Base-by-base conservation (phyloP, 2,113 vertebrate genomes). In the Vicugna pacos region DNA sequence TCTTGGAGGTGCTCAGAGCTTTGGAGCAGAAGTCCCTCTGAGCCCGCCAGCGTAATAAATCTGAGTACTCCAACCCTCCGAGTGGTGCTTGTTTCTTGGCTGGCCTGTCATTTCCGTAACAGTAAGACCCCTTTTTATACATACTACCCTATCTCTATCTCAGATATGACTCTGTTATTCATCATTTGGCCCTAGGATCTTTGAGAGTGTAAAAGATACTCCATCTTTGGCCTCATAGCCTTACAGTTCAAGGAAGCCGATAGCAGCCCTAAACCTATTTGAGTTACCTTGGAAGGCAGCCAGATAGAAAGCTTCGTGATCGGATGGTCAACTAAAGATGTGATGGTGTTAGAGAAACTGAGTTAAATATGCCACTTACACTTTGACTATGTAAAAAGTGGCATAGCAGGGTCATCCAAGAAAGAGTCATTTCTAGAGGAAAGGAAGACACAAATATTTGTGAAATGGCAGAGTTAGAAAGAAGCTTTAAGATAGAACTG, bases 381-480 rank as follows among this genome's bases (percentile, higher is more conserved):
- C 81, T 94, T 81, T 67, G n/a, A 94, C 50, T 73, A 67, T 75
- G 32, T 88, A 58, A 83, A 79, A 84, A 75, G 46, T 85, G 35
- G 46, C 28, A 83, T 19, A 42, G 54, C 86, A 38, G 64, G 42
- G 19, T 85, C 70, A 86, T 80, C 16, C n/a, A 81, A 58, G 54
- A 65, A 86, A 93, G 26, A 85, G 56, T 85, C 1, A 77, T 30
- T 62, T 84, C 60, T 93, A 42, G 85, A 75, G 42, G 65, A 80
- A 79, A 28, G 9, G 64, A 56, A 93, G 80, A 56, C 12, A 77
- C 54, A 88, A 58, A 65, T 52, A 87, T 75, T 90, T 88, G 81
- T 88, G n/a, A 92, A 81, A 92, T 48, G 35, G 30, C 46, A 87
- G 56, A 81, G 81, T 56, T 92, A 81, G 6, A 88, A 87, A 89